Evolutionary conservation across 2,797 vertebrate species (phyloP).

Genomic region (Todus mexicanus): DNA sequence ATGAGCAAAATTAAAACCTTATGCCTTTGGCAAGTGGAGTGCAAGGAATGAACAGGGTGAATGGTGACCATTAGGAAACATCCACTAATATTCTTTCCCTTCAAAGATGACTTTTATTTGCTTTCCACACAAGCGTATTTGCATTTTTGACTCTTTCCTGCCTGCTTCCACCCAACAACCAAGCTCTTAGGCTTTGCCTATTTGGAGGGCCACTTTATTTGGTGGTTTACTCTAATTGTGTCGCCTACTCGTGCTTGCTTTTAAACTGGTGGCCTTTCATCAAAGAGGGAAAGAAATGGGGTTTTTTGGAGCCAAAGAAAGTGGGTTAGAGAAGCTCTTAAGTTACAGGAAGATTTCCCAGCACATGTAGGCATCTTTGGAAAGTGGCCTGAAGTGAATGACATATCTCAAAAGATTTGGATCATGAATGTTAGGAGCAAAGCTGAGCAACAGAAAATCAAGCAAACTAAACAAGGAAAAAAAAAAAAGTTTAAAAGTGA

Average conservation of each 20-base stretch:
- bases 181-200: background rate
- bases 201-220: background rate
- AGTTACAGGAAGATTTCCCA: background rate
- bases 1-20: conserved; percentile 42
- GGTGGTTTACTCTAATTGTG: background rate
- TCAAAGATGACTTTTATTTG: conserved; percentile 26
- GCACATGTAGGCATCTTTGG: background rate
- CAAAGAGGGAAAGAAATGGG: background rate
- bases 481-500: background rate
- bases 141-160: conserved; percentile 11
- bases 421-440: background rate
- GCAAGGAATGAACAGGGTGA: background rate
- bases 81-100: conserved; percentile 26
- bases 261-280: background rate
- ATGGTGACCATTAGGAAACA: conserved; percentile 36
- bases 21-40: conserved; percentile 32
- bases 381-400: background rate
- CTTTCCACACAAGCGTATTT: background rate
- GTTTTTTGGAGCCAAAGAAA: background rate
- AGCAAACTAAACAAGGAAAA: background rate
- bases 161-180: background rate
- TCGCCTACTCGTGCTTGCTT: background rate
- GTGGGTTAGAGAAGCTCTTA: background rate
- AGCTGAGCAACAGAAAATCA: background rate
- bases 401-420: background rate